Percentiles rank a stretch among this genome's conserved stretches.
Conservation (phyloP, 2,797 vertebrate species). For the Remorina albescens region DNA sequence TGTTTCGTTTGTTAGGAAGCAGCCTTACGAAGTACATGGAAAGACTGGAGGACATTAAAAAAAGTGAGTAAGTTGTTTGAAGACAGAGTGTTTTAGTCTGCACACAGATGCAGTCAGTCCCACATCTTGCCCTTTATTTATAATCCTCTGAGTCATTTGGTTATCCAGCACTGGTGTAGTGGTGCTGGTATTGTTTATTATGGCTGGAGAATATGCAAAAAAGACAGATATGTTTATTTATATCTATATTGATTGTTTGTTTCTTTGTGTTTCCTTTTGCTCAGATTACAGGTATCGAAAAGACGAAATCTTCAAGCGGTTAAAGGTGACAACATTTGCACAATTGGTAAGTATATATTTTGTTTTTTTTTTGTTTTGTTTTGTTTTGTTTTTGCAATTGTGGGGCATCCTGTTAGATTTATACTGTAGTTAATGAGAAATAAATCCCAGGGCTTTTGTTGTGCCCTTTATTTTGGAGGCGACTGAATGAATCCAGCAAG, state of each 20-base stretch:
- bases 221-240: too few relatives aligned
- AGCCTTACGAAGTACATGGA: slow-evolving; percentile 94
- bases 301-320: slow-evolving; percentile 95
- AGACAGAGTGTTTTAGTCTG: background rate
- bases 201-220: too few relatives aligned
- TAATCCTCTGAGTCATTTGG: too few relatives aligned
- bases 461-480: background rate
- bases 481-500: background rate
- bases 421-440: background rate
- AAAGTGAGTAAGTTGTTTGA: slow-evolving; percentile 87
- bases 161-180: too few relatives aligned
- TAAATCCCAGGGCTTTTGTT: background rate
- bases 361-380: background rate
- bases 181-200: too few relatives aligned
- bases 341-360: slow-evolving; percentile 88
- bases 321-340: slow-evolving; percentile 95
- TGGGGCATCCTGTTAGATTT: background rate
- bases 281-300: slow-evolving; percentile 96
- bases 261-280: background rate
- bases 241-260: background rate
- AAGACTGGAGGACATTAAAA: slow-evolving; percentile 91
- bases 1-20: slow-evolving; percentile 80
- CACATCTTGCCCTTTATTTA: too few relatives aligned
- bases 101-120: too few relatives aligned
- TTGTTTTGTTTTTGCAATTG: background rate